Conservation (phyloP, 1,140 invertebrate species). For the Gryllus bimaculatus region DNA sequence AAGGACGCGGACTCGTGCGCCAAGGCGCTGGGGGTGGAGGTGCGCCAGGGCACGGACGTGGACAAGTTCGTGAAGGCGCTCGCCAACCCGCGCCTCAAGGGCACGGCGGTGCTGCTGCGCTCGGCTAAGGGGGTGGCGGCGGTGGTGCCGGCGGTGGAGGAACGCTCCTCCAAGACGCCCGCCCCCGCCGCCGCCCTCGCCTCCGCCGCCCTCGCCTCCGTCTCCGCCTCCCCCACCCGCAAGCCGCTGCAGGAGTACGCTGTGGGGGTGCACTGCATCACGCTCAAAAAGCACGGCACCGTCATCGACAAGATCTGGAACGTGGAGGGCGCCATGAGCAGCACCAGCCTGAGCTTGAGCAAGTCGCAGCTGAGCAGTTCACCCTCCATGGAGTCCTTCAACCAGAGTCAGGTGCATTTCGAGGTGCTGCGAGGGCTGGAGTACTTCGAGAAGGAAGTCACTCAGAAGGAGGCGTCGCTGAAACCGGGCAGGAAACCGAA, state of each 20-base stretch:
- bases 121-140: background rate
- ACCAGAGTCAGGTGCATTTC: background rate
- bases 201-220: too few species aligned
- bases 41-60: background rate
- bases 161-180: background rate
- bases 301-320: background rate
- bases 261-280: background rate
- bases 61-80: background rate
- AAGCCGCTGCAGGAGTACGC: background rate
- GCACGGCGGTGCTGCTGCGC: background rate
- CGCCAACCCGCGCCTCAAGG: background rate
- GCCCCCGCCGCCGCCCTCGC: too few species aligned
- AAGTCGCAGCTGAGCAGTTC: background rate
- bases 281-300: background rate
- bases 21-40: background rate
- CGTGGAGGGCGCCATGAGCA: background rate
- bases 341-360: background rate
- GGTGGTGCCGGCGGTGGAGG: background rate
- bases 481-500: conserved; percentile 2
- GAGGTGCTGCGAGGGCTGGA: conserved; percentile 5
- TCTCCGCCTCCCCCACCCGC: background rate
- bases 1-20: background rate
- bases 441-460: background rate
- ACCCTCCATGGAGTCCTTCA: background rate
- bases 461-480: background rate